phyloP scores from a whole-genome alignment of 2,113 vertebrate species.

The Myiopsitta monachus region DNA sequence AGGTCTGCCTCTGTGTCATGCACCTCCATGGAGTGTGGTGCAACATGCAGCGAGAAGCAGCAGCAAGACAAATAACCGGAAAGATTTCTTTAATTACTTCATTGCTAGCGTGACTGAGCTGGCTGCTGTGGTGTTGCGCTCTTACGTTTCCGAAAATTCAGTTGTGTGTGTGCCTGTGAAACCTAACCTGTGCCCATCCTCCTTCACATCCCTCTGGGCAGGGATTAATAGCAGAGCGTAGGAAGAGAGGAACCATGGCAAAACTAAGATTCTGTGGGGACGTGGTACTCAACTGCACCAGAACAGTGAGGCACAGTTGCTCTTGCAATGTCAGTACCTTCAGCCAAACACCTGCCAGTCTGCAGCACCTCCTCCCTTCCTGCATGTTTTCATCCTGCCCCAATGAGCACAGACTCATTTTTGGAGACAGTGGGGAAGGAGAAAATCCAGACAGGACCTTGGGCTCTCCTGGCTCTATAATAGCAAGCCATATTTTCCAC shows the following conservation, averaged over 20 bases:
- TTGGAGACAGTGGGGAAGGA: neutral
- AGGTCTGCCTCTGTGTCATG: neutral
- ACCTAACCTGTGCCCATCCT: neutral
- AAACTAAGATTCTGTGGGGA: neutral
- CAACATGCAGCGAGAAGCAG: neutral
- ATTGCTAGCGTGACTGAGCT: neutral
- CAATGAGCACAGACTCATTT: neutral
- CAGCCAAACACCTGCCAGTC: fast-evolving
- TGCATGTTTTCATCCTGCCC: neutral
- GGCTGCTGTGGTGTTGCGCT: neutral
- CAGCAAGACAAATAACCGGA: neutral
- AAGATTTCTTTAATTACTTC: neutral
- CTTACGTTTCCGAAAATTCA: neutral
- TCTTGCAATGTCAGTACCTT: neutral
- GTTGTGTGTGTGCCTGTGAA: neutral
- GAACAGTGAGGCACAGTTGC: neutral
- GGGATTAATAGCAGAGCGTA: neutral
- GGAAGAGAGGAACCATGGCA: neutral
- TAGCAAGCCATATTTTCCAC: neutral
- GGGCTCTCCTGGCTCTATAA: neutral
- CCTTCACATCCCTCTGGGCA: neutral
- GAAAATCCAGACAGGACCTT: neutral
- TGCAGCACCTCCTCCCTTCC: neutral
- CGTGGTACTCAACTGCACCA: neutral
- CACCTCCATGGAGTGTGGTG: neutral